These are phyloP conservation scores for Lydus trimaculatus DNA, from an alignment of 2,888 invertebrate species.

Conservation along the genomic window DNA sequence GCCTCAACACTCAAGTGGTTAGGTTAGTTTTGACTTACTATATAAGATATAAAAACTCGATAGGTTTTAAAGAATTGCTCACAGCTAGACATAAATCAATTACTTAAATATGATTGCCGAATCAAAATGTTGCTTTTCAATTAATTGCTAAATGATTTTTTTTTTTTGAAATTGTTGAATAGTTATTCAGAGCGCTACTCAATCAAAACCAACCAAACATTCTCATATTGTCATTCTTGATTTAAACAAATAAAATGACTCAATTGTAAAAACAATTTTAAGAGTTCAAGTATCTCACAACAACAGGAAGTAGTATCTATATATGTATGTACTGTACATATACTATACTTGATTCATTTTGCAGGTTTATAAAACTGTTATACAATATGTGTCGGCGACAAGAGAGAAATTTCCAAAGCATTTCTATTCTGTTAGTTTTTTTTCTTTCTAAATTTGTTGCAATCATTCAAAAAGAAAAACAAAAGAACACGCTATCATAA, in stretches of 20 bases:
- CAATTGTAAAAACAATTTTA: neutral
- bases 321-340: no score
- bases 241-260: neutral
- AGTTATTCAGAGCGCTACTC: no score
- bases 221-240: neutral
- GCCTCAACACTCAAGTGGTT: no score
- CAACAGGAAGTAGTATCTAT: neutral
- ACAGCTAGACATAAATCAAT: no score
- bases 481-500: neutral
- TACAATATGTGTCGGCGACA: neutral
- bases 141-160: no score
- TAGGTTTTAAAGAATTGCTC: no score
- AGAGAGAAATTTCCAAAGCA: neutral
- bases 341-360: neutral
- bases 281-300: slow-evolving; percentile 6
- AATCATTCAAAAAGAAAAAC: neutral
- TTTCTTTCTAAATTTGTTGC: neutral
- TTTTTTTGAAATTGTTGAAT: no score
- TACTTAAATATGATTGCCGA: no score
- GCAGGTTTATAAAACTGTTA: neutral
- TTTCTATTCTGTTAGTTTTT: neutral
- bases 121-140: no score
- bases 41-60: no score
- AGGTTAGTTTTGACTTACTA: no score
- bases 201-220: no score